Conservation (phyloP, 2,797 vertebrate species). For the Hippoglossus hippoglossus region DNA sequence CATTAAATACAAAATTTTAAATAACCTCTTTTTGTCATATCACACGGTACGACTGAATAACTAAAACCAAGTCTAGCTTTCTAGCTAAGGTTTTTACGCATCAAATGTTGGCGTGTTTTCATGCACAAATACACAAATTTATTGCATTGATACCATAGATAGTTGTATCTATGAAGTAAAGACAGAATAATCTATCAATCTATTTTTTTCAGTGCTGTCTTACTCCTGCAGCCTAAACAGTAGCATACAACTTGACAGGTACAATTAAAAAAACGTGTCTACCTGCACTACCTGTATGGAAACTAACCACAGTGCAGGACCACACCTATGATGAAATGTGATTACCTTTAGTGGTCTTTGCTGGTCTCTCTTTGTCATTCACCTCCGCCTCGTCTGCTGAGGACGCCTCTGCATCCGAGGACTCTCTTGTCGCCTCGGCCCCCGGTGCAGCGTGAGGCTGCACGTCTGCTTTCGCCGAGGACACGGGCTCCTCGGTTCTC, state of each 20-base stretch:
- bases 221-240: slow-evolving; percentile 5
- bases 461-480: slow-evolving; percentile 68
- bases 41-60: neutral
- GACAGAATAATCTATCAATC: neutral
- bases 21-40: neutral
- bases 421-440: slow-evolving; percentile 89
- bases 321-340: slow-evolving; percentile 46
- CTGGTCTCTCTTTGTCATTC: slow-evolving; percentile 88
- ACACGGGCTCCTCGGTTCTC: slow-evolving; percentile 83
- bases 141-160: neutral
- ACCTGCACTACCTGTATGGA: slow-evolving; percentile 48
- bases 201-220: neutral
- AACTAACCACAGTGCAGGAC: slow-evolving; percentile 28
- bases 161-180: neutral
- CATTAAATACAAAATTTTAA: neutral
- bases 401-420: slow-evolving; percentile 90
- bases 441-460: slow-evolving; percentile 78
- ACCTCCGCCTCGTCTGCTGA: slow-evolving; percentile 91
- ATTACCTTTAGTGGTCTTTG: slow-evolving; percentile 92
- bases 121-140: neutral
- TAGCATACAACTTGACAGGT: slow-evolving; percentile 51
- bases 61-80: neutral
- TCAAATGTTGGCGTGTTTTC: neutral
- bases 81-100: slow-evolving; percentile 14
- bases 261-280: slow-evolving; percentile 31